Base-by-base conservation (phyloP, 2,888 invertebrate species). In the Dynastes tityus region DNA sequence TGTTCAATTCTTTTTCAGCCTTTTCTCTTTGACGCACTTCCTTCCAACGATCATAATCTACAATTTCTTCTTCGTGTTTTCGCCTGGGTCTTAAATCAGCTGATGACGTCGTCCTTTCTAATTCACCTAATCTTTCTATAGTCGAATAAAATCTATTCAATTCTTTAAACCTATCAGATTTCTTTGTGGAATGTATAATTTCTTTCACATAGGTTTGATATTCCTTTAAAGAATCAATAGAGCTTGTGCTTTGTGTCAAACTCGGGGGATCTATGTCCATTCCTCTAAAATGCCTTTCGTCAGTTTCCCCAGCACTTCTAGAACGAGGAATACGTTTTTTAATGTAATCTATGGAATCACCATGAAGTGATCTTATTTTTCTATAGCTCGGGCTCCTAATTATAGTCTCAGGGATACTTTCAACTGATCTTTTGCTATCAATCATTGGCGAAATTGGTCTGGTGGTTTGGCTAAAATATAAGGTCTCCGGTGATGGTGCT, bases 21-120 rank as follows among this genome's bases (percentile, higher is more conserved):
- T 93, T 92, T 88, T 96, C 96, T 82, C 95, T 93, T 5, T 92
- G 91, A 76, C 96, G 91, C 29, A 96, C 92, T 87, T 93, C 93
- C 86, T 94, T 95, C 97, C 97, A 97, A 78, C 95, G 92, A 82
- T 97, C 96, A 86, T 95, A 97, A 88, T 96, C 96, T 80, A 96
- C 93, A 9, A 96, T 93, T 87, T 96, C 95, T 83, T 95, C 94
- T 84, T 95, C 94, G 87, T 91, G 93, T 82, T 92, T 91, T 83
- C 95, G 91, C 83, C 95, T 90, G 0, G 95, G 95, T 71, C 93
- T 91, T 70, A 95, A 89, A 84, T 94, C 94, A 64, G 90, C 90
- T 0, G 90, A 91, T 0, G 94, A 95, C 4, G 95, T 94, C 0
- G 94, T 93, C 82, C 92, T 92, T 88, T 97, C 97, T 78, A 97